These are phyloP conservation scores for Euplagia quadripunctaria DNA, from an alignment of 2,888 invertebrate genomes.

Conservation along the genomic window DNA sequence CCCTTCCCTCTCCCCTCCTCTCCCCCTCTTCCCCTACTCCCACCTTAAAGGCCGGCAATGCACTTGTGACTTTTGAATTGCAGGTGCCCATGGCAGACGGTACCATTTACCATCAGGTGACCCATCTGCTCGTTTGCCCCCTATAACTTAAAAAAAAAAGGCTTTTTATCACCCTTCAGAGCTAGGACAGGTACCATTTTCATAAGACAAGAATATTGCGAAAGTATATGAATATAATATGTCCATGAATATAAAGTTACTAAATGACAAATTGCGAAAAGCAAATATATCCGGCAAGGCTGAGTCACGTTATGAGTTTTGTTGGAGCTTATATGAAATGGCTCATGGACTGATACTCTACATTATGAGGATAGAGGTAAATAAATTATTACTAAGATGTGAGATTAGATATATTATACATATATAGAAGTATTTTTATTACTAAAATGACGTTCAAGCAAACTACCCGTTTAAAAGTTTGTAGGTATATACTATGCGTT, in stretches of 20 bases:
- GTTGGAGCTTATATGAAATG: not conserved
- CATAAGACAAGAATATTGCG: not conserved
- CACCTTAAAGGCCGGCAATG: too few relatives aligned
- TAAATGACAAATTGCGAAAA: not conserved
- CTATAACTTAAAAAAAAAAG: too few relatives aligned
- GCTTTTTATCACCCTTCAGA: not conserved
- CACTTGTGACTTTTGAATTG: too few relatives aligned
- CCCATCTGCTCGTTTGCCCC: too few relatives aligned
- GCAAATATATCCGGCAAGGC: not conserved
- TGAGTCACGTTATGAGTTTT: conserved; percentile 1
- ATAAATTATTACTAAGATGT: not conserved
- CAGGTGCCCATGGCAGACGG: too few relatives aligned
- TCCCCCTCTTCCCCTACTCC: too few relatives aligned
- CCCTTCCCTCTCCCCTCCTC: too few relatives aligned
- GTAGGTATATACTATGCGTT: too few relatives aligned
- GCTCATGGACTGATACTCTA: not conserved
- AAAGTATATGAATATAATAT: not conserved
- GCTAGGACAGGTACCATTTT: not conserved
- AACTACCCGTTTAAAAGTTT: too few relatives aligned
- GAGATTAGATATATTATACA: not conserved
- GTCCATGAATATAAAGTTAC: not conserved
- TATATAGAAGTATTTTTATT: too few relatives aligned
- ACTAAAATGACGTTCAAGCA: too few relatives aligned
- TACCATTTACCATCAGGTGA: too few relatives aligned
- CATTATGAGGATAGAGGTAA: not conserved